Evolutionary conservation across 2,113 vertebrate species (phyloP).

Genomic region (Enhydra lutris): DNA sequence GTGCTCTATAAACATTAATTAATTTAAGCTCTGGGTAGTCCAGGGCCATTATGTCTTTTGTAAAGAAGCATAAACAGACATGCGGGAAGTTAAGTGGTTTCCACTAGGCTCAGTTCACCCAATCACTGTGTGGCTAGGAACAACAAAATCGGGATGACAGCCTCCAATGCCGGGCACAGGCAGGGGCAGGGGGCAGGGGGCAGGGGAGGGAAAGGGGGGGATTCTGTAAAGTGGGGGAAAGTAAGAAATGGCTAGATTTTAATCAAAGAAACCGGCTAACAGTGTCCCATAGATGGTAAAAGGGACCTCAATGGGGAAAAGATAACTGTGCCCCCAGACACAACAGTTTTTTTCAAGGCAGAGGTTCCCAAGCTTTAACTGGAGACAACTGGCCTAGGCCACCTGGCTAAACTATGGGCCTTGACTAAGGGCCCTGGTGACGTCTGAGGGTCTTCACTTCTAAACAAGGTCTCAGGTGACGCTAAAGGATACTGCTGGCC

Average conservation of each 20-base stretch:
- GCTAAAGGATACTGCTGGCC: too few species aligned
- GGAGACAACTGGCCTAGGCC: background rate
- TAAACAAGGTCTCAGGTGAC: background rate
- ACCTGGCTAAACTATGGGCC: background rate
- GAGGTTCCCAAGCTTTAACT: background rate
- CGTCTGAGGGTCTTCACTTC: background rate
- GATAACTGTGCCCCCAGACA: background rate
- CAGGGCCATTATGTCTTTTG: constrained; percentile 66
- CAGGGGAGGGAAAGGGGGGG: background rate
- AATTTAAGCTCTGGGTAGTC: constrained; percentile 67
- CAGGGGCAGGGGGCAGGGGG: accelerated
- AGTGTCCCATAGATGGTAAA: background rate
- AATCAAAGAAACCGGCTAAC: background rate
- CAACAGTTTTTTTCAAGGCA: background rate
- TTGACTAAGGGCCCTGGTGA: background rate
- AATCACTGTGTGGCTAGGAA: background rate
- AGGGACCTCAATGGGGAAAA: background rate
- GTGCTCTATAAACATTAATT: constrained; percentile 75
- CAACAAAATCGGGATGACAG: constrained; percentile 23
- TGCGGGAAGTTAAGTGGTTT: constrained; percentile 56
- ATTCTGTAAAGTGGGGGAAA: background rate
- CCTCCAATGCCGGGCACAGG: background rate
- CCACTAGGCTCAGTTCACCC: background rate
- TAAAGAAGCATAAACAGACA: constrained; percentile 67
- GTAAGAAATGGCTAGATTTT: background rate